These are phyloP conservation scores for Apis laboriosa DNA, from an alignment of 1,140 invertebrate genomes.

Conservation along the genomic window DNA sequence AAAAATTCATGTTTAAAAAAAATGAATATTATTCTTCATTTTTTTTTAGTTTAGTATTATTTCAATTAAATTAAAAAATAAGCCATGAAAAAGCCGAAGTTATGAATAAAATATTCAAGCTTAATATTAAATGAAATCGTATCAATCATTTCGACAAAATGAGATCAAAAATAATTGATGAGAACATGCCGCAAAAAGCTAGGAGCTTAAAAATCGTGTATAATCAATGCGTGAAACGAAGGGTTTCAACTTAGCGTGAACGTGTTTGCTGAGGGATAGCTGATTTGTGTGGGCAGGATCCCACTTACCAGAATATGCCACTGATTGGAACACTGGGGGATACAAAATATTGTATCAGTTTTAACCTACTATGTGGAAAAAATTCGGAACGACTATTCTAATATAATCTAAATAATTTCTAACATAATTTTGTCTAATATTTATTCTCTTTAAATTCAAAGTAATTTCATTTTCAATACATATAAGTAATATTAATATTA, in stretches of 20 bases:
- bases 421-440: slow-evolving; percentile 27
- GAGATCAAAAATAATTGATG: slow-evolving; percentile 53
- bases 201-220: slow-evolving; percentile 64
- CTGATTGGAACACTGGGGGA: slow-evolving; percentile 94
- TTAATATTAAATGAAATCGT: slow-evolving; percentile 58
- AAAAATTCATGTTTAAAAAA: slow-evolving; percentile 12
- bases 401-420: slow-evolving; percentile 37
- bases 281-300: slow-evolving; percentile 78
- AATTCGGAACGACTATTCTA: slow-evolving; percentile 51
- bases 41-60: slow-evolving; percentile 8
- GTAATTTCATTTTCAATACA: neutral
- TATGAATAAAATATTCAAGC: slow-evolving; percentile 66
- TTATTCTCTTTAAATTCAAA: neutral
- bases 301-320: slow-evolving; percentile 96
- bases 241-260: slow-evolving; percentile 76
- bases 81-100: slow-evolving; percentile 47
- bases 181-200: slow-evolving; percentile 74
- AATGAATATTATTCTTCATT: neutral
- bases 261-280: slow-evolving; percentile 74
- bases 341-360: slow-evolving; percentile 82
- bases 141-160: slow-evolving; percentile 45
- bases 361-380: slow-evolving; percentile 54
- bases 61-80: slow-evolving; percentile 31
- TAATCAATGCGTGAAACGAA: slow-evolving; percentile 59
- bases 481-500: neutral